Conservation (phyloP, 2,113 vertebrate species). For the Sceloporus tristichus region DNA sequence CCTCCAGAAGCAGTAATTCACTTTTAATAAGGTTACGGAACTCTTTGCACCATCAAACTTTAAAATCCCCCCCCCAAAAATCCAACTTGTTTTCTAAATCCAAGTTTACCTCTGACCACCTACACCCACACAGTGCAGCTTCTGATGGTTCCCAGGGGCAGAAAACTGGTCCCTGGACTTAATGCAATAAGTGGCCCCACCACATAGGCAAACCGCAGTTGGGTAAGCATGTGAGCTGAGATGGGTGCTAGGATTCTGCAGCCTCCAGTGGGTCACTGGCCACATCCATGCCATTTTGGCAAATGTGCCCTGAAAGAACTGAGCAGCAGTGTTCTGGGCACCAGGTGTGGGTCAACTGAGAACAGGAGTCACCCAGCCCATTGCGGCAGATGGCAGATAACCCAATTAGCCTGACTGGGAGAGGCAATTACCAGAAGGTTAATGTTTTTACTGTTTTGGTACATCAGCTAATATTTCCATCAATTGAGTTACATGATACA, state of each 20-base stretch:
- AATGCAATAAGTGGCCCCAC: no score
- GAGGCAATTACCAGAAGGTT: neutral
- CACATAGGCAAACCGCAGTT: no score
- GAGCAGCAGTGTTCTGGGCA: neutral
- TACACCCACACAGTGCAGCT: no score
- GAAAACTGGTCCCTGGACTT: neutral
- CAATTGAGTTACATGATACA: neutral
- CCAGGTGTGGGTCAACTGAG: neutral
- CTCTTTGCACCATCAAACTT: no score
- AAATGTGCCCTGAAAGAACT: neutral
- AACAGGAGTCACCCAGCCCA: neutral
- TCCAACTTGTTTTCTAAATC: no score
- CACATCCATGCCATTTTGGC: neutral
- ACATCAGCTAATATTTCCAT: neutral
- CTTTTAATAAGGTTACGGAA: no score
- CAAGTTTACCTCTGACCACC: no score
- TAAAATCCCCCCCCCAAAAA: no score
- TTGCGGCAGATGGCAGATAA: conserved; percentile 18
- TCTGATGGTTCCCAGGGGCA: no score
- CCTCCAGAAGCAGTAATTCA: no score
- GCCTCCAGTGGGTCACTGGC: neutral
- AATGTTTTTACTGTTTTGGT: neutral
- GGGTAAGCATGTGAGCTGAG: no score
- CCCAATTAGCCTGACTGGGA: neutral
- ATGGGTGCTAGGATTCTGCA: neutral